A percentile compares a stretch with the other conserved stretches of the same genome.
phyloP scores from a whole-genome alignment of 2,113 vertebrate genomes.

The Crotalus viridis region DNA sequence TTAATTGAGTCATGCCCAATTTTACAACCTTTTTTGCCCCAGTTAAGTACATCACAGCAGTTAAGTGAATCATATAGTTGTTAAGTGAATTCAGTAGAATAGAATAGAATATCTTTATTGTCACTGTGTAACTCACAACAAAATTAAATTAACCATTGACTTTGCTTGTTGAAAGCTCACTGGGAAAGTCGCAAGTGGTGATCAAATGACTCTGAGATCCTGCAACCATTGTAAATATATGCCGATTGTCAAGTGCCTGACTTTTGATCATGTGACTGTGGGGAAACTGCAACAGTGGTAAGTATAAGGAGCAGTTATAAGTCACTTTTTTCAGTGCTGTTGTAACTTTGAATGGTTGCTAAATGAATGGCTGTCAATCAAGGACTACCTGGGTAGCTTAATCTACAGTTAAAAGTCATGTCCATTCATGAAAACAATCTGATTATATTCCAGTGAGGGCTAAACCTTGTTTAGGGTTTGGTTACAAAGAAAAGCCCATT shows the following conservation, averaged over 20 bases:
- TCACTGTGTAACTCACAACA: too few relatives aligned
- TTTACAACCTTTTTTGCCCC: background rate
- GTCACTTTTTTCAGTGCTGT: background rate
- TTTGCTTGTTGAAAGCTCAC: background rate
- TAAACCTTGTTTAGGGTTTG: background rate
- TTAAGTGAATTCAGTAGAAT: background rate
- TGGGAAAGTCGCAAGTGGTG: background rate
- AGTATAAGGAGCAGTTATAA: background rate
- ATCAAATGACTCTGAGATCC: too few relatives aligned
- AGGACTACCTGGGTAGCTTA: background rate
- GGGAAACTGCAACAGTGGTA: background rate
- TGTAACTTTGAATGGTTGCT: background rate
- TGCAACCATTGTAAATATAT: too few relatives aligned
- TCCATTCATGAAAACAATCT: background rate
- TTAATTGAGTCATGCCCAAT: background rate
- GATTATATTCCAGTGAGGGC: background rate
- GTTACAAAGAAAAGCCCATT: background rate
- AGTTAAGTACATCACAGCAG: background rate
- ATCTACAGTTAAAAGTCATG: background rate
- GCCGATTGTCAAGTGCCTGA: too few relatives aligned
- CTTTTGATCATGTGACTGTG: background rate
- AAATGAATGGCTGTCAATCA: background rate
- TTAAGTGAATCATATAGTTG: background rate
- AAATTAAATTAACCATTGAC: background rate
- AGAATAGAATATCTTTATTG: too few relatives aligned